phyloP scores from a whole-genome alignment of 1,140 invertebrate species.

The Hyles euphorbiae region DNA sequence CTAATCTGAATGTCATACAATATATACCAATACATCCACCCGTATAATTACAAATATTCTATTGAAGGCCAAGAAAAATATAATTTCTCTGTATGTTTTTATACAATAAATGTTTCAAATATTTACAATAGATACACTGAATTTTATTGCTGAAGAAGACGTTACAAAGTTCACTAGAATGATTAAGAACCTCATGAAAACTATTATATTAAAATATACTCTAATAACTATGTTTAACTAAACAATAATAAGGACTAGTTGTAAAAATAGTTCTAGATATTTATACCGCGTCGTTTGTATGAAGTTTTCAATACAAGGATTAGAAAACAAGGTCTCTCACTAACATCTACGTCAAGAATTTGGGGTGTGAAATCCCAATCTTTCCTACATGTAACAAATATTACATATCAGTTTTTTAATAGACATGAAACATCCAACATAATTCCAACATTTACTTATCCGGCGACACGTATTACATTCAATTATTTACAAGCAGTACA shows the following conservation, averaged over 20 bases:
- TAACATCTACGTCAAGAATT: too few species aligned
- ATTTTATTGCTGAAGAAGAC: conserved; percentile 70
- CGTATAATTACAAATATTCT: conserved; percentile 54
- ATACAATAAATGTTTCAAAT: conserved; percentile 63
- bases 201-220: conserved; percentile 54
- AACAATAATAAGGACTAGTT: conserved; percentile 66
- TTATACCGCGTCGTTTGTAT: conserved; percentile 15
- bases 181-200: conserved; percentile 38
- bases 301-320: neutral
- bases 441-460: conserved; percentile 23
- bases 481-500: conserved; percentile 64
- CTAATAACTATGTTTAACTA: conserved; percentile 59
- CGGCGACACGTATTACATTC: conserved; percentile 35
- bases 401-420: too few species aligned
- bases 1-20: neutral
- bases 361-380: too few species aligned
- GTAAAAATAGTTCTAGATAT: conserved; percentile 58
- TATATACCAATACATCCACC: conserved; percentile 26
- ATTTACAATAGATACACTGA: conserved; percentile 68
- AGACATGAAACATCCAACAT: conserved; percentile 5
- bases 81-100: conserved; percentile 66
- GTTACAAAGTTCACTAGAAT: conserved; percentile 52
- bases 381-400: too few species aligned
- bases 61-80: conserved; percentile 68
- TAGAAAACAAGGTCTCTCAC: neutral